Percentiles rank a stretch among this genome's conserved stretches.
Conservation (phyloP, 2,888 invertebrate genomes). For the Rhorus exstirpatorius region DNA sequence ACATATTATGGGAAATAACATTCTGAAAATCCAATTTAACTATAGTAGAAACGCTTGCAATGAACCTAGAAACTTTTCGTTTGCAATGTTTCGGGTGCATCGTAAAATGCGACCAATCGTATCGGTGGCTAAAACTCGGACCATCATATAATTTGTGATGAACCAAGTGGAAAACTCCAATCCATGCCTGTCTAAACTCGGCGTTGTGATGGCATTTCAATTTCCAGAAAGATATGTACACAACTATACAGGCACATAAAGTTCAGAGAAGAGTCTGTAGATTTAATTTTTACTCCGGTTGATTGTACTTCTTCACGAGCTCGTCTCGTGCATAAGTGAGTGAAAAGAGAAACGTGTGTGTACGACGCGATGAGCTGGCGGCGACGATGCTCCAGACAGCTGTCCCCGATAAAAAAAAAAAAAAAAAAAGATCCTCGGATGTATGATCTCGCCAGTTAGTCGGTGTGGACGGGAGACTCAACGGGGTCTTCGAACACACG, state of each 20-base stretch:
- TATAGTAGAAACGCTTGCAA: constrained; percentile 25
- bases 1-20: constrained; percentile 82
- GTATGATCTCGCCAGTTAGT: constrained; percentile 70
- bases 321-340: constrained; percentile 1
- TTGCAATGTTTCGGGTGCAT: not conserved
- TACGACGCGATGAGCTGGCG: constrained; percentile 28
- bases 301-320: constrained; percentile 72
- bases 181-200: not conserved
- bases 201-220: not conserved
- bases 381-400: constrained; percentile 76
- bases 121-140: too few relatives aligned
- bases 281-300: constrained; percentile 3
- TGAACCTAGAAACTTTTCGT: not conserved
- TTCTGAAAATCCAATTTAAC: constrained; percentile 78
- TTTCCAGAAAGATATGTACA: not conserved
- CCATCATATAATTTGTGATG: not conserved
- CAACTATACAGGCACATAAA: not conserved
- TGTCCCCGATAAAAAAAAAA: constrained; percentile 75
- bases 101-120: not conserved
- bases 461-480: constrained; percentile 47
- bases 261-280: not conserved
- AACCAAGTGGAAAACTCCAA: not conserved
- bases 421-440: constrained; percentile 72
- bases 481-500: constrained; percentile 53
- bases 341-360: constrained; percentile 35